Base-by-base conservation (phyloP, 2,888 invertebrate genomes). In the Bursaphelenchus okinawaensis region DNA sequence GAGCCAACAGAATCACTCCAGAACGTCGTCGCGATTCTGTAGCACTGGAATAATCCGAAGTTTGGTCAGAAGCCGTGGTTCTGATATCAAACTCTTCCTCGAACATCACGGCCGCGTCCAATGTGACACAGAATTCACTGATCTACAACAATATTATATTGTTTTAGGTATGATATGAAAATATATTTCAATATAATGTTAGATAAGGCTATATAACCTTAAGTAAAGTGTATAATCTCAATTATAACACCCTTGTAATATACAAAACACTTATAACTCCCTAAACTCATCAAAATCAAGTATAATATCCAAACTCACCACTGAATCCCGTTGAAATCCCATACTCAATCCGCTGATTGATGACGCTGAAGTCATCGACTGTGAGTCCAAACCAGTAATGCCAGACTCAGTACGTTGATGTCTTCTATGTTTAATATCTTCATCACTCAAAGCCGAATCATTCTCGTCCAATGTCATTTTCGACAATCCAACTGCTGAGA, bases 1-100 rank as follows among this genome's bases (percentile, higher is more conserved):
- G 77, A 3, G 79, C 79, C 22, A 79, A 66, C 1, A 79, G 68
- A 50, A 80, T 78, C 19, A 80, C 78, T 9, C 79, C 79, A 23
- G 40, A 40, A 12, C 40, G 12, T 16, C 40, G 40, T 3, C 40
- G 40, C 16, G 16, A 16, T 6, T 40, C 40, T n/a, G 40, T 16
- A 2, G 40, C n/a, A 19, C 57, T 56, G 19, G 19, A n/a, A 26
- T 19, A 28, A 4, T 26, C 20, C 2, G 26, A 3, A n/a, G 22
- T 28, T 26, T 26, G 29, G 3, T 56, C 57, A 8, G 54, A 54
- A 12, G 22, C n/a, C 8, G 54, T n/a, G 19, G 9, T 9, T 24
- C 27, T 24, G 27, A 28, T 12, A 27, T 57, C 29, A 4, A 57
- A 59, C 12, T 59, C 50, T n/a, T 59, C 60, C 6, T 59, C 60